A percentile compares a stretch with the other conserved stretches of the same genome.
Conservation (phyloP, 2,888 invertebrate genomes). For the Adelphocoris suturalis region DNA sequence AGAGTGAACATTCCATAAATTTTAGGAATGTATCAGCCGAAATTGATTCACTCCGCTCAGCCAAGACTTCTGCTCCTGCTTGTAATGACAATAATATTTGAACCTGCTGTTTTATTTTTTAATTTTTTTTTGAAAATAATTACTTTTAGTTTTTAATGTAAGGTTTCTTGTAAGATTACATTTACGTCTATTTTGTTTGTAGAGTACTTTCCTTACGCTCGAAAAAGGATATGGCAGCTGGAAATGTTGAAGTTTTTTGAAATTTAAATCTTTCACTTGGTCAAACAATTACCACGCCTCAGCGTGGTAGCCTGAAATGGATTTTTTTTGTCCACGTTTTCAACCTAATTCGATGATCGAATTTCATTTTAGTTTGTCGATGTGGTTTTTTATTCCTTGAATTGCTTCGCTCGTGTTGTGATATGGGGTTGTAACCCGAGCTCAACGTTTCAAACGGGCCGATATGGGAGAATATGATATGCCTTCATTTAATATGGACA, state of each 20-base stretch:
- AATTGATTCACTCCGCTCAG: background rate
- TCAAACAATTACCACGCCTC: conserved; percentile 4
- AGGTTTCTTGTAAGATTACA: background rate
- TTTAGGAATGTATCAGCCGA: background rate
- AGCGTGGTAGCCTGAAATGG: background rate
- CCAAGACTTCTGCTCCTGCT: conserved; percentile 39
- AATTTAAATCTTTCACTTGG: background rate
- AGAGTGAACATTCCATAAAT: background rate
- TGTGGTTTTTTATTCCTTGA: background rate
- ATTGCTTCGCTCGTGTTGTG: background rate
- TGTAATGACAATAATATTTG: conserved; percentile 10
- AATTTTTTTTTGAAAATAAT: background rate
- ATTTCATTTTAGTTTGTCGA: conserved; percentile 1
- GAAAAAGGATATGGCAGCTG: background rate
- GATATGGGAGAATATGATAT: conserved; percentile 52
- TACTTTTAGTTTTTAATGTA: background rate
- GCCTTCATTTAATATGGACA: conserved; percentile 11
- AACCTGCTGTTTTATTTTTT: conserved; percentile 7
- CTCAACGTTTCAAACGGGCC: background rate
- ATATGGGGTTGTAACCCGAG: conserved; percentile 25
- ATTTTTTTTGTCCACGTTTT: background rate
- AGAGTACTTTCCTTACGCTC: background rate
- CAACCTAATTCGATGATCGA: background rate
- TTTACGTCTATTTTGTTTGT: background rate
- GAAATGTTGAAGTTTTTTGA: background rate